A percentile compares a stretch with the other conserved stretches of the same genome.
These are phyloP conservation scores for Encarsia formosa DNA, from an alignment of 2,888 invertebrate species.

Conservation along the genomic window DNA sequence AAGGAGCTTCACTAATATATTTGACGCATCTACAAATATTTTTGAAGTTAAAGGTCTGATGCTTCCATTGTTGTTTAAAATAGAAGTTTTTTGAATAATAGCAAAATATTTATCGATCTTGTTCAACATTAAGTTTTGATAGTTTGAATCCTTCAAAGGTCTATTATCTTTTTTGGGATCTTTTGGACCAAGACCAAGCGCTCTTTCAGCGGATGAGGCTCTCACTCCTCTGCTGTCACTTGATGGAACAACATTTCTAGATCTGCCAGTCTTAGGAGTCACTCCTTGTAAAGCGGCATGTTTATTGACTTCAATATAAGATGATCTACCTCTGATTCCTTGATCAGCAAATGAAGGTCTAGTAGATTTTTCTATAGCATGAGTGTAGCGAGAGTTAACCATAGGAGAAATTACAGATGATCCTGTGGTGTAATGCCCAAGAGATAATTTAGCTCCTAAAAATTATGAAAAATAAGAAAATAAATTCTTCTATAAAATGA, in stretches of 20 bases:
- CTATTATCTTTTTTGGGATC: slow-evolving; percentile 41
- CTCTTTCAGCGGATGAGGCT: slow-evolving; percentile 42
- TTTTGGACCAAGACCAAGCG: slow-evolving; percentile 33
- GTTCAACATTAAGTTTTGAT: slow-evolving; percentile 39
- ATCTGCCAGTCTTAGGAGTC: slow-evolving; percentile 22
- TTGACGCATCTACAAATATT: slow-evolving; percentile 42
- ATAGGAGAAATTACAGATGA: slow-evolving; percentile 22
- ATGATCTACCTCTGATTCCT: slow-evolving; percentile 12
- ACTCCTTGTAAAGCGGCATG: slow-evolving; percentile 19
- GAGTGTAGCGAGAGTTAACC: slow-evolving; percentile 20
- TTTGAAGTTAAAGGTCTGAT: slow-evolving; percentile 43
- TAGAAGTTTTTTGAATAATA: slow-evolving; percentile 28
- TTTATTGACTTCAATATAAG: slow-evolving; percentile 14
- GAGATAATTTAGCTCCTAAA: slow-evolving; percentile 22
- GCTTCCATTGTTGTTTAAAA: slow-evolving; percentile 41
- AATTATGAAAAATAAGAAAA: slow-evolving; percentile 1
- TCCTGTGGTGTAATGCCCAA: slow-evolving; percentile 22
- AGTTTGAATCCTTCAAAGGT: slow-evolving; percentile 41
- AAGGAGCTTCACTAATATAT: slow-evolving; percentile 35
- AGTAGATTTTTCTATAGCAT: slow-evolving; percentile 15
- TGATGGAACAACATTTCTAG: slow-evolving; percentile 7
- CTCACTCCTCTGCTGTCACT: slow-evolving; percentile 28
- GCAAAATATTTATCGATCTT: slow-evolving; percentile 42
- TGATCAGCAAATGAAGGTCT: slow-evolving; percentile 18
- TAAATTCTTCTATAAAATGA: neutral